Conservation (phyloP, 2,888 invertebrate species). For the Malachius bipustulatus region DNA sequence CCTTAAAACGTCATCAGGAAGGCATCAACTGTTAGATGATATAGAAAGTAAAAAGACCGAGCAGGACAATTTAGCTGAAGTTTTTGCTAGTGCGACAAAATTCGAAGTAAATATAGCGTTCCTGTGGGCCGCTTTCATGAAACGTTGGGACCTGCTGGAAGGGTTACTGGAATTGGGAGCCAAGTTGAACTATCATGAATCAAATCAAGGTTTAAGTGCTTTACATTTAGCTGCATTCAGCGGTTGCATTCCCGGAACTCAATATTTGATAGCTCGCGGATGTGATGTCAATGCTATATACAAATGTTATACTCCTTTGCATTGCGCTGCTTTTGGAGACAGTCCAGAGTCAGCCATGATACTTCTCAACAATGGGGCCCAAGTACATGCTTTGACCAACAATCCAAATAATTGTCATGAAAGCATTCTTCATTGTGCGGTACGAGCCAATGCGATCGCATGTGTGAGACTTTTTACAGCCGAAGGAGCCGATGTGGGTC, state of each 20-base stretch:
- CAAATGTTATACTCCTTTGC: slow-evolving; percentile 69
- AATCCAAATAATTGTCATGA: slow-evolving; percentile 53
- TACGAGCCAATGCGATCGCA: slow-evolving; percentile 70
- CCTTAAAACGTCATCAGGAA: slow-evolving; percentile 55
- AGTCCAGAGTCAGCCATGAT: slow-evolving; percentile 68
- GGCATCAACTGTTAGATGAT: slow-evolving; percentile 57
- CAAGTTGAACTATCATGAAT: slow-evolving; percentile 57
- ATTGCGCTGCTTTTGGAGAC: slow-evolving; percentile 84
- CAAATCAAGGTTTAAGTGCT: slow-evolving; percentile 58
- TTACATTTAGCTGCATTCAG: slow-evolving; percentile 68
- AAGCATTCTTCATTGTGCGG: slow-evolving; percentile 72
- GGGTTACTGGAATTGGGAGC: slow-evolving; percentile 55
- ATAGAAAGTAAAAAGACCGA: slow-evolving; percentile 56
- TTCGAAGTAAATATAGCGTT: slow-evolving; percentile 60
- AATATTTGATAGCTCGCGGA: slow-evolving; percentile 54
- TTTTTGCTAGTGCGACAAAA: slow-evolving; percentile 45
- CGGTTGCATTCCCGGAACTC: slow-evolving; percentile 60
- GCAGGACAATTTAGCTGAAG: slow-evolving; percentile 42
- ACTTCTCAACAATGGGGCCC: slow-evolving; percentile 59
- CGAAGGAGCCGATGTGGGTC: slow-evolving; percentile 64
- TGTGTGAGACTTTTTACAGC: slow-evolving; percentile 65
- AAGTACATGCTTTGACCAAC: slow-evolving; percentile 52
- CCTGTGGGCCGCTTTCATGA: slow-evolving; percentile 64
- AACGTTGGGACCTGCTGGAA: slow-evolving; percentile 53
- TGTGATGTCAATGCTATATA: slow-evolving; percentile 57